phyloP scores from a whole-genome alignment of 2,797 vertebrate species.

The Micropoecilia bifurca region DNA sequence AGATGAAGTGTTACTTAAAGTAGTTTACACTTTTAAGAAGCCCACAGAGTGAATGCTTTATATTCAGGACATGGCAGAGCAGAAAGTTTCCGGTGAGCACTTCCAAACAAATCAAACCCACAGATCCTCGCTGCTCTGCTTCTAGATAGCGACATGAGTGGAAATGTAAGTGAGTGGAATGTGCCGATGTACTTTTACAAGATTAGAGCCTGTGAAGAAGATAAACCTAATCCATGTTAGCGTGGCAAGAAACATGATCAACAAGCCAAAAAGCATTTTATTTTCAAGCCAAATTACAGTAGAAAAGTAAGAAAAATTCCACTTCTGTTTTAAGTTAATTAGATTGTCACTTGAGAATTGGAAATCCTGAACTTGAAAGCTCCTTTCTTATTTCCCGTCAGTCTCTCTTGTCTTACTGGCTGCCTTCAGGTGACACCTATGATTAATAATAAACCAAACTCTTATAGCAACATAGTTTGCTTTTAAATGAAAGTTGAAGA shows the following conservation, averaged over 20 bases:
- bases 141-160: conserved; percentile 18
- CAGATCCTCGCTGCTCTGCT: conserved; percentile 5
- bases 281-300: neutral
- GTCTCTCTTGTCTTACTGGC: neutral
- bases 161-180: conserved; percentile 25
- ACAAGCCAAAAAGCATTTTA: conserved; percentile 3
- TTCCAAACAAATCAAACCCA: conserved; percentile 19
- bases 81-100: conserved; percentile 21
- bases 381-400: neutral
- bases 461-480: neutral
- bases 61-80: conserved; percentile 25
- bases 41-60: conserved; percentile 18
- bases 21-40: neutral
- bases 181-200: conserved; percentile 23
- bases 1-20: conserved; percentile 14
- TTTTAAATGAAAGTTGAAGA: neutral
- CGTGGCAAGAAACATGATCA: neutral
- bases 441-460: neutral
- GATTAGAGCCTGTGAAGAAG: conserved; percentile 5
- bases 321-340: neutral
- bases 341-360: neutral
- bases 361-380: neutral
- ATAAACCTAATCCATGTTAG: conserved; percentile 27
- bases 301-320: neutral
- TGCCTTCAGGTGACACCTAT: neutral